Evolutionary conservation across 2,797 vertebrate genomes (phyloP), one percentile per base, ranked within the genome.

Genomic region (Sebastes steindachneri): DNA sequence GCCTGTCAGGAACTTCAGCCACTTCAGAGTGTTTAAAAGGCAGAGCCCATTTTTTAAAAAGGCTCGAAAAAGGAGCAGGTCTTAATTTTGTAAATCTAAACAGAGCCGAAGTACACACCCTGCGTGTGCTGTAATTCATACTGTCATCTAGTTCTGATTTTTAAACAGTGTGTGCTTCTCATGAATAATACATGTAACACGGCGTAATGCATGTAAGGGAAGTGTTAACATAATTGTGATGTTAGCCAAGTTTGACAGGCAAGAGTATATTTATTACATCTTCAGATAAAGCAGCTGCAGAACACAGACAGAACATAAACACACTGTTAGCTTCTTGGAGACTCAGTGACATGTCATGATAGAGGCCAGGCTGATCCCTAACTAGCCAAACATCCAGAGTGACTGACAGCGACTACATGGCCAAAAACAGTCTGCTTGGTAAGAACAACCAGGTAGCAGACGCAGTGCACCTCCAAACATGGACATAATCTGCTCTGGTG

Each of bases 1-100:
- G 88, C 72, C 90, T 92, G 87, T 86, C 78, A 72, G 54, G 76
- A 88, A 60, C 71, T 85, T 77, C 62, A 76, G 88, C 78, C 82
- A 31, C 79, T 53, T 67, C 73, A 75, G 26, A 75, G 57, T 28
- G 9, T 57, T 25, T 33, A 78, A 77, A 74, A 68, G 69, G 64
- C 68, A 68, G 72, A 83, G 37, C 29, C 65, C 53, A 2, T 64
- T 71, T 81, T 79, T 58, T 68, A 58, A 65, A 74, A 65, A 68
- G 33, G 54, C 64, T 76, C 59, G 51, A 75, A 85, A 45, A 63
- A 71, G 35, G 73, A 62, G 59, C 58, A 81, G 69, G 60, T 84
- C 76, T 73, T 86, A 17, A 85, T 87, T 90, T 86, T 85, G 66
- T 71, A 29, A 77, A 72, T 81, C 60, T 75, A 83, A 89, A 85